phyloP scores from a whole-genome alignment of 2,113 vertebrate species.

The Leptodactylus fuscus region DNA sequence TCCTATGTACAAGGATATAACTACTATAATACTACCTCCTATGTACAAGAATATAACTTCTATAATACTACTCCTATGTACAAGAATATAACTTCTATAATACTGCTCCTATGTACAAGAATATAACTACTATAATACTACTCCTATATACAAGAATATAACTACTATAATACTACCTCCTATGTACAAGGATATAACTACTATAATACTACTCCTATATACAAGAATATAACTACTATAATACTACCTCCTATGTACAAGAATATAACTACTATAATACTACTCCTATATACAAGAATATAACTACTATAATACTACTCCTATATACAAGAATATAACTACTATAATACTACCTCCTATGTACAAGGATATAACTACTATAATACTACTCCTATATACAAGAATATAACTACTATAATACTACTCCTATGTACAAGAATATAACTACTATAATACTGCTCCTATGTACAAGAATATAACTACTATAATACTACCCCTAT shows the following conservation, averaged over 20 bases:
- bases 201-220: not conserved
- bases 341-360: not conserved
- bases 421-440: not conserved
- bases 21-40: too few relatives aligned
- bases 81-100: constrained; percentile 6
- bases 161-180: not conserved
- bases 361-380: too few relatives aligned
- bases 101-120: not conserved
- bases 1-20: too few relatives aligned
- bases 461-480: constrained; percentile 3
- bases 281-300: not conserved
- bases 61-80: not conserved
- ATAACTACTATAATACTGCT: constrained; percentile 6
- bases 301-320: constrained; percentile 2
- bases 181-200: not conserved
- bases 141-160: not conserved
- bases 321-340: not conserved
- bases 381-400: too few relatives aligned
- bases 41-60: too few relatives aligned
- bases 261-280: constrained; percentile 4
- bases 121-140: constrained; percentile 14
- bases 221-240: not conserved
- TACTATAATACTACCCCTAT: not conserved
- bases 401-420: too few relatives aligned
- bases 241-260: not conserved